A percentile compares a stretch with the other conserved stretches of the same genome.
Evolutionary conservation across 2,888 invertebrate species (phyloP).

Genomic region (Drosophila kuntzei): DNA sequence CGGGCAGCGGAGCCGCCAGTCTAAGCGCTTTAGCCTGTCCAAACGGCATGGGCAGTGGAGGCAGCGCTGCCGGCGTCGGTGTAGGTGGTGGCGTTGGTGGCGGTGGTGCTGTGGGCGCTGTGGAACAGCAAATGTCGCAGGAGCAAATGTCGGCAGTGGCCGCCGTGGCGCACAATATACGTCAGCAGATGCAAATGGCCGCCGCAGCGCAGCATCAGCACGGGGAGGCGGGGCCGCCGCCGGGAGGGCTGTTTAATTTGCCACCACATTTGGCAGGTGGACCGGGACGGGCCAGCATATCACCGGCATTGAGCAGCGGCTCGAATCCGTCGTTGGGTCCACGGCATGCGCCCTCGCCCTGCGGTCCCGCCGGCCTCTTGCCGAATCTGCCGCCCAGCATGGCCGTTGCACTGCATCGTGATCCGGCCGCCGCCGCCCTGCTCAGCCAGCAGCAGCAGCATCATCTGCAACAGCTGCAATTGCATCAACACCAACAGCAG

Average conservation of each 20-base stretch:
- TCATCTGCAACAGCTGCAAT: slow-evolving; percentile 75
- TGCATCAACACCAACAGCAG: slow-evolving; percentile 77
- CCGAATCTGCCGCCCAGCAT: slow-evolving; percentile 82
- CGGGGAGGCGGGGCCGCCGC: slow-evolving; percentile 77
- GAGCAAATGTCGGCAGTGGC: slow-evolving; percentile 94
- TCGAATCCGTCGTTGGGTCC: slow-evolving; percentile 79
- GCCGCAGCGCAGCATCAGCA: slow-evolving; percentile 87
- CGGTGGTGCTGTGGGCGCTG: slow-evolving; percentile 85
- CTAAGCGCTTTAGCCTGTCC: slow-evolving; percentile 70
- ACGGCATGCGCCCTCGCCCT: slow-evolving; percentile 80
- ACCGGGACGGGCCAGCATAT: slow-evolving; percentile 84
- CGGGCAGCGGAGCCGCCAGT: slow-evolving; percentile 42
- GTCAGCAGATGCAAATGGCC: slow-evolving; percentile 92
- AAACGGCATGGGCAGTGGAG: slow-evolving; percentile 66
- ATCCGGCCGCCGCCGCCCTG: slow-evolving; percentile 73
- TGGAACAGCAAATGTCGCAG: slow-evolving; percentile 87
- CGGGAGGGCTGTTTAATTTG: slow-evolving; percentile 85
- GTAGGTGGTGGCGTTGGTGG: slow-evolving; percentile 33
- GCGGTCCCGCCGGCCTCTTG: slow-evolving; percentile 77
- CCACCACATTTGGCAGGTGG: slow-evolving; percentile 81
- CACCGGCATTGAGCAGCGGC: slow-evolving; percentile 84
- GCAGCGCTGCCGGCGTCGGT: slow-evolving; percentile 29
- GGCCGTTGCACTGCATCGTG: slow-evolving; percentile 82
- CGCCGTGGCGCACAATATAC: slow-evolving; percentile 93
- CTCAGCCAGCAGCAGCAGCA: slow-evolving; percentile 79